phyloP scores from a whole-genome alignment of 2,888 invertebrate species.

The Idaea straminata region DNA sequence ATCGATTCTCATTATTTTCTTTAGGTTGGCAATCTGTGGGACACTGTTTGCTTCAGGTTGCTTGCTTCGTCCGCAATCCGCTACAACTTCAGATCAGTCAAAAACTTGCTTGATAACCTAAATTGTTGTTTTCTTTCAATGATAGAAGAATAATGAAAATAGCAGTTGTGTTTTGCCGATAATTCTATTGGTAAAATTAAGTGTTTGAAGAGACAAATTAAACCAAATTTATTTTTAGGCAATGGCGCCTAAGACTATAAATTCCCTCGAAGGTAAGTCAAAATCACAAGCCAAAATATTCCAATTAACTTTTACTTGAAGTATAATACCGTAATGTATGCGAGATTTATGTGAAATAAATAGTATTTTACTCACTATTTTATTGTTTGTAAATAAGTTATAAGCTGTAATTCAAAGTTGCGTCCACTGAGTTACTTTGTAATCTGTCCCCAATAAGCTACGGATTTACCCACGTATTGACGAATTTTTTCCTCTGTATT shows the following conservation, averaged over 20 bases:
- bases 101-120: neutral
- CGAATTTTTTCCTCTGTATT: too few species aligned
- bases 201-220: neutral
- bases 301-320: neutral
- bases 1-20: neutral
- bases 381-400: too few species aligned
- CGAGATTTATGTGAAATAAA: too few species aligned
- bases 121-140: neutral
- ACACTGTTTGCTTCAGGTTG: constrained; percentile 31
- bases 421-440: too few species aligned
- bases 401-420: too few species aligned
- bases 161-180: neutral
- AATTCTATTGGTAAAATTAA: neutral
- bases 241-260: constrained; percentile 46
- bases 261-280: constrained; percentile 41
- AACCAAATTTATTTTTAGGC: neutral
- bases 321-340: too few species aligned
- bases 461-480: too few species aligned
- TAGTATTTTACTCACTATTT: too few species aligned
- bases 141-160: neutral
- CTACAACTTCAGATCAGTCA: neutral
- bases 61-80: neutral
- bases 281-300: neutral
- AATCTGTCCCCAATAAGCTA: too few species aligned
- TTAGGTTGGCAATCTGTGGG: neutral